Base-by-base conservation (phyloP, 2,113 vertebrate species). In the Melanostigma gelatinosum region DNA sequence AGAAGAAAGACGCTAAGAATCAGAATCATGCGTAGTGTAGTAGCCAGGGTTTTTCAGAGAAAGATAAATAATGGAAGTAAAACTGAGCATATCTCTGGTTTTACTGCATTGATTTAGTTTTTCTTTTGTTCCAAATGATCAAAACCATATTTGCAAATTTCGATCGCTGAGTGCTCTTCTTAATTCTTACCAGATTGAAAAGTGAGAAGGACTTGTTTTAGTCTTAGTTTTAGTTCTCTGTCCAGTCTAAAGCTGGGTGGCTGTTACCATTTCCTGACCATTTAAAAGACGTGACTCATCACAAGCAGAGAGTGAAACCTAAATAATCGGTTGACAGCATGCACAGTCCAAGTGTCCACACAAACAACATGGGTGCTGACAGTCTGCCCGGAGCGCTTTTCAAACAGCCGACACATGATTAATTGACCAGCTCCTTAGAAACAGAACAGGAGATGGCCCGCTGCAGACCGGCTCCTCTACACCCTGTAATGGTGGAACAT, bases 331-430 rank as follows among this genome's bases (percentile, higher is more conserved):
- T 79, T 84, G 86, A 91, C 84, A 82, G 76, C 78, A 32, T 18
- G 24, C 58, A 83, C 57, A 77, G 84, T 64, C 77, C 80, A 42
- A n/a, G 67, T 36, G 72, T 88, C 85, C 85, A 83, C 90, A 88
- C 90, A 94, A 93, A 92, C 91, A 92, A 91, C 91, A 93, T 3
- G 84, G 75, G 69, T 73, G 87, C 83, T 77, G 86, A 88, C 86
- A 88, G 85, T 90, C 85, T 75, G 87, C 80, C 69, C 1, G 27
- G 79, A 90, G 87, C 83, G 38, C 87, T 85, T 93, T 94, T 86
- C 81, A 79, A 88, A 88, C 22, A 80, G 62, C 58, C 73, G 32
- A 18, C 52, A 60, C 55, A 86, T 94, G 94, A 94, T 94, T 91
- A 93, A 95, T 95, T 88, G 81, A 72, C 79, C 76, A 7, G 78